Evolutionary conservation across 37 sponge, comb jelly and placozoan genomes (phyloP).

Genomic region (Halisarca cf. caerulea): DNA sequence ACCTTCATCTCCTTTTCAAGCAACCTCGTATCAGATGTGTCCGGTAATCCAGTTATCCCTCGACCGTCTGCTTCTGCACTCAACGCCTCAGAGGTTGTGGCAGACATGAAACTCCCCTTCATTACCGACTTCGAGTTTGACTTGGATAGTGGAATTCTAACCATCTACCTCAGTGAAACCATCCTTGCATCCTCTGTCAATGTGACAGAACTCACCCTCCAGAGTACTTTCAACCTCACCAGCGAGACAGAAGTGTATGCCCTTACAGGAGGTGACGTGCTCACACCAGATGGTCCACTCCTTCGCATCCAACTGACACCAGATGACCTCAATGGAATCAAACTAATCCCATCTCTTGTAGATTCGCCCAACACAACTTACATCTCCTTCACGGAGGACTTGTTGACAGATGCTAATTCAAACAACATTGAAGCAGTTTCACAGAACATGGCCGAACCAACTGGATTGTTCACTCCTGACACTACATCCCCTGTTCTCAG

Average conservation of each 20-base stretch:
- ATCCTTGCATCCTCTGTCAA: conserved; percentile 53
- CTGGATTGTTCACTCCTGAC: conserved; percentile 43
- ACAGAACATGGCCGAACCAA: conserved; percentile 36
- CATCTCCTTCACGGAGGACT: conserved; percentile 42
- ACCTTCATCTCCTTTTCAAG: conserved; percentile 77
- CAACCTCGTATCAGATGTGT: conserved; percentile 40
- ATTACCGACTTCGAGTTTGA: conserved; percentile 47
- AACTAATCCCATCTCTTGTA: conserved; percentile 58
- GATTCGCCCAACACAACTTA: conserved; percentile 60
- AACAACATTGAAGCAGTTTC: conserved; percentile 50
- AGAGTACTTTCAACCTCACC: conserved; percentile 48
- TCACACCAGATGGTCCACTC: conserved; percentile 41
- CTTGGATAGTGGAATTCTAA: conserved; percentile 64
- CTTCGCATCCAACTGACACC: conserved; percentile 49
- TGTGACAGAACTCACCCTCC: conserved; percentile 56
- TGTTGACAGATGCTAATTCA: conserved; percentile 65
- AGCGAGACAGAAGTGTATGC: conserved; percentile 47
- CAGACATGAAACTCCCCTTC: conserved; percentile 42
- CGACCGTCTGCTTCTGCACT: conserved; percentile 25
- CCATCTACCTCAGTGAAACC: conserved; percentile 74
- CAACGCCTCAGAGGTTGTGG: conserved; percentile 42
- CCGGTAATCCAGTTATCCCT: conserved; percentile 50
- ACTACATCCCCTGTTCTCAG: conserved; percentile 50
- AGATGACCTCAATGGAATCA: conserved; percentile 76
- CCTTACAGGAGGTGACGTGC: conserved; percentile 50